These are phyloP conservation scores for Numenius arquata DNA, from an alignment of 2,113 vertebrate species.

Conservation along the genomic window DNA sequence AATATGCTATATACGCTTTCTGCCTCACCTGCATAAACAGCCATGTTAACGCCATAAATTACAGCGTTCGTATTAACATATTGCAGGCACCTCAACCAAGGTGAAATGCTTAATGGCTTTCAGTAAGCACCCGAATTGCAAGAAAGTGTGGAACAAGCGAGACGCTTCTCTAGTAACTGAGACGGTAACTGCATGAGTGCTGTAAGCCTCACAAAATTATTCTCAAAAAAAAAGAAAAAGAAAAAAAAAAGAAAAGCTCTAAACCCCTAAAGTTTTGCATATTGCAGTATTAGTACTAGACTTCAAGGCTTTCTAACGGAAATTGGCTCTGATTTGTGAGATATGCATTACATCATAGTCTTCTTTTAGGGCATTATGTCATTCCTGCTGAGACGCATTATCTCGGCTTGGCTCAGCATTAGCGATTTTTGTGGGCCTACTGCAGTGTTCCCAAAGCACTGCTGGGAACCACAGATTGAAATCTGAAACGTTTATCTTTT, in stretches of 20 bases:
- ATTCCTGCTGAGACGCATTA: conserved; percentile 83
- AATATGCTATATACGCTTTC: conserved; percentile 2
- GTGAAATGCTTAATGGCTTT: conserved; percentile 45
- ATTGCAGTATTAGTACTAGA: conserved; percentile 67
- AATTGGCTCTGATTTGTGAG: conserved; percentile 76
- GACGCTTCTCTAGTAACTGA: not conserved
- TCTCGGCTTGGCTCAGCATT: conserved; percentile 79
- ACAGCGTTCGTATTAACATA: conserved; percentile 1
- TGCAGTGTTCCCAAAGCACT: conserved; percentile 79
- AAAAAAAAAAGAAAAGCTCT: conserved; percentile 18
- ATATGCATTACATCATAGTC: conserved; percentile 84
- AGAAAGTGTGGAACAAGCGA: not conserved
- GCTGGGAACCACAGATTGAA: conserved; percentile 80
- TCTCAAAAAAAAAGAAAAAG: not conserved
- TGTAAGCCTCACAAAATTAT: conserved; percentile 54
- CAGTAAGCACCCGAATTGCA: not conserved
- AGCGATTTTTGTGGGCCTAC: conserved; percentile 77
- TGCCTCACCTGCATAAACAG: conserved; percentile 63
- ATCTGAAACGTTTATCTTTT: conserved; percentile 80
- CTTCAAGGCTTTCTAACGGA: conserved; percentile 72
- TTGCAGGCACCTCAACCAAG: conserved; percentile 48
- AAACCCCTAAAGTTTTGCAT: conserved; percentile 37
- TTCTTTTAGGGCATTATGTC: conserved; percentile 87
- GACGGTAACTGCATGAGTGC: not conserved
- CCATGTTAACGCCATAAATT: conserved; percentile 54